These are phyloP conservation scores for Baryphthengus martii DNA, from an alignment of 2,113 vertebrate species.

Conservation along the genomic window DNA sequence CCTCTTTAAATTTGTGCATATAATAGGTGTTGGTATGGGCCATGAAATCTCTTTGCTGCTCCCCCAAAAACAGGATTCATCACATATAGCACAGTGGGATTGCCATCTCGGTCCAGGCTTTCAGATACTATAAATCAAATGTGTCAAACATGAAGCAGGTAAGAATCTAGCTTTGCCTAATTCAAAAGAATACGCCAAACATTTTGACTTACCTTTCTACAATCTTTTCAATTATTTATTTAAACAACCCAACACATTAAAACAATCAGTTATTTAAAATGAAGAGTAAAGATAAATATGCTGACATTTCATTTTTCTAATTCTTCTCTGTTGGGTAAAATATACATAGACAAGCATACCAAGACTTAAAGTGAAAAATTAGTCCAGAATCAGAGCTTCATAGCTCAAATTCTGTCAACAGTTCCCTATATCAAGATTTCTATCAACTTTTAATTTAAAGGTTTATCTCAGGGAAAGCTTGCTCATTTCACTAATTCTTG, in stretches of 20 bases:
- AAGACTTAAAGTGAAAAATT: neutral
- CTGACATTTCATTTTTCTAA: neutral
- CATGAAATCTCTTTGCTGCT: neutral
- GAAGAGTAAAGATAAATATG: neutral
- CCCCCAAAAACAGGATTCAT: neutral
- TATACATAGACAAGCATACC: neutral
- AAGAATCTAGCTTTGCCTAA: neutral
- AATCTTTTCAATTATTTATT: neutral
- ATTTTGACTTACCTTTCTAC: neutral
- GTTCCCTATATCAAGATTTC: neutral
- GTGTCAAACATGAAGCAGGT: neutral
- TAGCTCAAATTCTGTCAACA: neutral
- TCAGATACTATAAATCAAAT: neutral
- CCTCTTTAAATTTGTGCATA: neutral
- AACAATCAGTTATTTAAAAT: neutral
- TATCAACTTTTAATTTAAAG: constrained; percentile 1
- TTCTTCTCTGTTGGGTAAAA: neutral
- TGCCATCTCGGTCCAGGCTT: neutral
- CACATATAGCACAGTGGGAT: neutral
- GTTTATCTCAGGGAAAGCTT: neutral
- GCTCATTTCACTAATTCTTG: neutral
- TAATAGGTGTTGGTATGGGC: neutral
- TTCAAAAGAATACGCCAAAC: neutral
- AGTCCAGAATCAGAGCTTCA: neutral
- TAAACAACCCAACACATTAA: neutral